Conservation (phyloP, 2,113 vertebrate species). For the Anser cygnoides region DNA sequence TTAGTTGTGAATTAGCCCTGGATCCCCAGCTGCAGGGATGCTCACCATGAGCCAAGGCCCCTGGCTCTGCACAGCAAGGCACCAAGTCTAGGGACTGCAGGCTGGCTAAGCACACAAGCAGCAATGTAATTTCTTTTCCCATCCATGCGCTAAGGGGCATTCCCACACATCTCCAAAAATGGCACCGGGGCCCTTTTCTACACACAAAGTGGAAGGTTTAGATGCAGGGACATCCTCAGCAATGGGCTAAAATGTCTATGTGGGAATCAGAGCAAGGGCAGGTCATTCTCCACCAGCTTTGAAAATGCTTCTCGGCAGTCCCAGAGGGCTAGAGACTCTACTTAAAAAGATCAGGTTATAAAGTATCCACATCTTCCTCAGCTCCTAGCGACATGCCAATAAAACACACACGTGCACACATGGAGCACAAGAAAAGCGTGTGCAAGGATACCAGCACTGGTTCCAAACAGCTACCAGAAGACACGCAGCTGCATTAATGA, state of each 20-base stretch:
- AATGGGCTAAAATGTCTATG: not conserved
- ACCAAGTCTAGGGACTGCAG: not conserved
- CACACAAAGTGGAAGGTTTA: not conserved
- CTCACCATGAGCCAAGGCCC: rapidly evolving
- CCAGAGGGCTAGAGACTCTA: not conserved
- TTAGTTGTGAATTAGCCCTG: not conserved
- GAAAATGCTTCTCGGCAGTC: not conserved
- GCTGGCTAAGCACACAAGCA: rapidly evolving
- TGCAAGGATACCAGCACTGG: not conserved
- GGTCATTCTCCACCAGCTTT: not conserved
- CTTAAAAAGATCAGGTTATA: not conserved
- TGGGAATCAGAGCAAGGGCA: not conserved
- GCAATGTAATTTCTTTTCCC: not conserved
- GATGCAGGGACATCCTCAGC: not conserved
- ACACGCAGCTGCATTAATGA: not conserved
- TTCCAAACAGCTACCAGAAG: not conserved
- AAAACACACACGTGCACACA: not conserved
- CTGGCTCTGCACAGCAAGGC: not conserved
- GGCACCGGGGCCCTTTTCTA: not conserved
- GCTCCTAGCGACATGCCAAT: rapidly evolving
- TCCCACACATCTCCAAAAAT: not conserved
- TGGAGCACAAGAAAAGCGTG: not conserved
- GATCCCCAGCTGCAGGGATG: not conserved
- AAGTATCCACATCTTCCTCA: not conserved
- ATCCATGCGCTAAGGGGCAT: not conserved